A percentile compares a stretch with the other conserved stretches of the same genome.
Conservation (phyloP, 1,140 invertebrate genomes). For the Heliconius himera region DNA sequence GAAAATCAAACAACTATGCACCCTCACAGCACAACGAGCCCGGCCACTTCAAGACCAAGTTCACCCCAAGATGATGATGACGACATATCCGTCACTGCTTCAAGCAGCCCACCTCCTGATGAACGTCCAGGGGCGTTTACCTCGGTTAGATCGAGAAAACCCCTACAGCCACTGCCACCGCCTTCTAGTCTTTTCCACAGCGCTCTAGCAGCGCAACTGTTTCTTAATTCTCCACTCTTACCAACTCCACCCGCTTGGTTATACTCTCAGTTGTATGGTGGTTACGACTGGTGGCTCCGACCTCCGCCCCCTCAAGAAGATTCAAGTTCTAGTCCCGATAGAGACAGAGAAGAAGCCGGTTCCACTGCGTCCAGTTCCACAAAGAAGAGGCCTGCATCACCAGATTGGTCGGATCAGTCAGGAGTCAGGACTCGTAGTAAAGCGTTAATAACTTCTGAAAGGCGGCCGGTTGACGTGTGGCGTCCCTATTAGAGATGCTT, state of each 20-base stretch:
- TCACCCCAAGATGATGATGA: constrained; percentile 85
- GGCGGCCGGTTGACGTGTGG: constrained; percentile 82
- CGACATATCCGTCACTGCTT: constrained; percentile 87
- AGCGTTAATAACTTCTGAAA: constrained; percentile 70
- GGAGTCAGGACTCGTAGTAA: constrained; percentile 75
- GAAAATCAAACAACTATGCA: constrained; percentile 74
- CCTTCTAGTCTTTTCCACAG: constrained; percentile 84
- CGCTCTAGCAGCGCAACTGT: constrained; percentile 86
- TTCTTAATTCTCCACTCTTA: constrained; percentile 86
- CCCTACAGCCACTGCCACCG: constrained; percentile 71
- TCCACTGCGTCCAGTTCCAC: constrained; percentile 73
- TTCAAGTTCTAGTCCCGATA: constrained; percentile 70
- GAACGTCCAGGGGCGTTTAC: constrained; percentile 81
- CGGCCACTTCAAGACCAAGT: constrained; percentile 78
- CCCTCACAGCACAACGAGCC: constrained; percentile 86
- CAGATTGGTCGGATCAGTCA: constrained; percentile 66
- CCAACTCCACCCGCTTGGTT: constrained; percentile 89
- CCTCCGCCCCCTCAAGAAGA: constrained; percentile 77
- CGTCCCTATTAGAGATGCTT: constrained; percentile 79
- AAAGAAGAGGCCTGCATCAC: constrained; percentile 74
- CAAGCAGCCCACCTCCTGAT: constrained; percentile 77
- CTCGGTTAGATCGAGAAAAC: constrained; percentile 75
- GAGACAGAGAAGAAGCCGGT: constrained; percentile 65
- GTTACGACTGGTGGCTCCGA: constrained; percentile 85
- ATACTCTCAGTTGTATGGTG: constrained; percentile 86